Percentiles rank a stretch among this genome's conserved stretches.
Evolutionary conservation across 2,888 invertebrate species (phyloP).

Genomic region (Heteromurus nitidus): DNA sequence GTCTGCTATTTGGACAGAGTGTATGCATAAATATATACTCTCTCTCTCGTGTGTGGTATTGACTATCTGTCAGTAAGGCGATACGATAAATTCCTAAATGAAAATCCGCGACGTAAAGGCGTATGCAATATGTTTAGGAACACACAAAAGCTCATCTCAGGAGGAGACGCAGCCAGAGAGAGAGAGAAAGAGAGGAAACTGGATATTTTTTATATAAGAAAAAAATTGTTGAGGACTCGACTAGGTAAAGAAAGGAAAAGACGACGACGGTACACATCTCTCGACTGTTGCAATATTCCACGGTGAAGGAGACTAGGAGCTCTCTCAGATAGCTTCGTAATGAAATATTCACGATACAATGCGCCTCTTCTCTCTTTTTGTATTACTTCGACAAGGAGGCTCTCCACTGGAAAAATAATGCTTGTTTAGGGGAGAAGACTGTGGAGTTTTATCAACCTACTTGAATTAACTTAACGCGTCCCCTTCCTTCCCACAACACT

Average conservation of each 20-base stretch:
- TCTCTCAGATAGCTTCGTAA: neutral
- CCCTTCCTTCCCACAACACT: neutral
- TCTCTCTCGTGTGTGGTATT: neutral
- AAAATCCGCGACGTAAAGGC: too few relatives aligned
- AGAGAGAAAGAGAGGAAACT: neutral
- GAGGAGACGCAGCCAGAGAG: neutral
- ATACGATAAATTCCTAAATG: neutral
- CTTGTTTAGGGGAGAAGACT: neutral
- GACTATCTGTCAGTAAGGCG: conserved; percentile 19
- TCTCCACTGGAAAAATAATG: neutral
- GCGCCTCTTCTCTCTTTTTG: neutral
- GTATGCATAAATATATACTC: too few relatives aligned
- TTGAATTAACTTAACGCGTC: neutral
- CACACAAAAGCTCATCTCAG: neutral
- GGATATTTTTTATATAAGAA: too few relatives aligned
- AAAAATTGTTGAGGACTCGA: too few relatives aligned
- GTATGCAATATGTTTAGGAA: too few relatives aligned
- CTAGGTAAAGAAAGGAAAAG: neutral
- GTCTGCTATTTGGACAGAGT: too few relatives aligned
- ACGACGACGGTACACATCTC: neutral
- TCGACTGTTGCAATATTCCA: conserved; percentile 4
- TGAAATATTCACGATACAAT: conserved; percentile 32
- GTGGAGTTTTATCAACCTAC: neutral
- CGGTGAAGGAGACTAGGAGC: neutral
- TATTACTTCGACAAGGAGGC: neutral